phyloP scores from a whole-genome alignment of 2,888 invertebrate genomes.

The Petrophora chlorosata region DNA sequence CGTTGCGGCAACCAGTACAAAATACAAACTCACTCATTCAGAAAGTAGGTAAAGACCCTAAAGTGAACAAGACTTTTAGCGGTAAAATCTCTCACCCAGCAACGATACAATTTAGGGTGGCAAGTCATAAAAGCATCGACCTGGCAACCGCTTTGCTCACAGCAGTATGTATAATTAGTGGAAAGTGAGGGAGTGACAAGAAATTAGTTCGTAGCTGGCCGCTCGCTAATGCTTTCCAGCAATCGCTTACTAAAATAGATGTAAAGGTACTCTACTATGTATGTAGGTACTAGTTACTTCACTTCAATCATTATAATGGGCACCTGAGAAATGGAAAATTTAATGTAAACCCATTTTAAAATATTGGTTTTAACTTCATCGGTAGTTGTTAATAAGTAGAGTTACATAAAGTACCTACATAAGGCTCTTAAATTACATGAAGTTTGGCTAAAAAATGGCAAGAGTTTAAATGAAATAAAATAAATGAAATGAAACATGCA shows the following conservation, averaged over 20 bases:
- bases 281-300: slow-evolving; percentile 9
- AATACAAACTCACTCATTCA: slow-evolving; percentile 18
- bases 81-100: slow-evolving; percentile 31
- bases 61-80: slow-evolving; percentile 27
- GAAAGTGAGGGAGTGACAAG: slow-evolving; percentile 48
- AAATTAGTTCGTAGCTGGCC: slow-evolving; percentile 50
- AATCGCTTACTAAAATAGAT: slow-evolving; percentile 36
- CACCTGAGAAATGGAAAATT: not conserved
- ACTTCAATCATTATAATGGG: slow-evolving; percentile 12
- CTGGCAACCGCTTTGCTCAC: slow-evolving; percentile 60
- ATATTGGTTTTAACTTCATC: not conserved
- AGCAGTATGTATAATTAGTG: slow-evolving; percentile 58
- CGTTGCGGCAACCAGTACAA: too few relatives aligned
- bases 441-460: too few relatives aligned
- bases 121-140: slow-evolving; percentile 49
- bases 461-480: too few relatives aligned
- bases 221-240: slow-evolving; percentile 44
- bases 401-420: too few relatives aligned
- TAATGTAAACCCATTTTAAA: not conserved
- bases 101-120: slow-evolving; percentile 43
- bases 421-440: too few relatives aligned
- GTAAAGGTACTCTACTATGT: slow-evolving; percentile 14
- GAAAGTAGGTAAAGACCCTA: slow-evolving; percentile 2
- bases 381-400: too few relatives aligned
- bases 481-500: too few relatives aligned